Evolutionary conservation across 2,797 vertebrate genomes (phyloP).

Genomic region (Miichthys miiuy): DNA sequence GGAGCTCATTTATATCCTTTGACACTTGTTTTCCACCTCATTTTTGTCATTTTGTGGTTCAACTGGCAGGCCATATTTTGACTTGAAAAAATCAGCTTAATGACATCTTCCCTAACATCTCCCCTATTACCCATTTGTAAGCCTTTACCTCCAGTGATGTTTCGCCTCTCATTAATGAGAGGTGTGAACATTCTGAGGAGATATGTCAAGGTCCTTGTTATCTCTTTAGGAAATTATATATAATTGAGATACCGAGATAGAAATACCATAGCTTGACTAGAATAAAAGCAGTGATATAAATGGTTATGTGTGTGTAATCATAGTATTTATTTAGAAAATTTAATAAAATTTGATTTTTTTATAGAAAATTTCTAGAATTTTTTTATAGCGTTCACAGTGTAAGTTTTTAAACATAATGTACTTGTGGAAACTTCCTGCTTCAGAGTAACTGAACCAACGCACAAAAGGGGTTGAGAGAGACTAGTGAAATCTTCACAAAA

Average conservation of each 20-base stretch:
- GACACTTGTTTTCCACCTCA: not conserved
- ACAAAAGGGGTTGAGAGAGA: slow-evolving; percentile 1
- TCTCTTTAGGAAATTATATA: not conserved
- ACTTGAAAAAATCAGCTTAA: not conserved
- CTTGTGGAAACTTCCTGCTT: slow-evolving; percentile 45
- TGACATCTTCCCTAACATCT: slow-evolving; percentile 5
- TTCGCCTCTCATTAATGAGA: not conserved
- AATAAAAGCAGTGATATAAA: slow-evolving; percentile 9
- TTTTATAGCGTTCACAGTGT: not conserved
- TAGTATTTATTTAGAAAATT: not conserved
- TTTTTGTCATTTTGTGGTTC: slow-evolving; percentile 15
- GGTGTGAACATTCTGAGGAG: not conserved
- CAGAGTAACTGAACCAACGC: not conserved
- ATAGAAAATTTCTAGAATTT: no score
- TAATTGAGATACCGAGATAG: not conserved
- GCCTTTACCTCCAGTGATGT: not conserved
- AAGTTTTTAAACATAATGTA: not conserved
- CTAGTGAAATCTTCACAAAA: not conserved
- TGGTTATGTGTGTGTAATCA: not conserved
- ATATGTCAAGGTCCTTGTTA: not conserved
- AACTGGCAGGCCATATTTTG: slow-evolving; percentile 12
- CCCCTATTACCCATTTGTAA: not conserved
- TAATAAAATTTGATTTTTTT: no score
- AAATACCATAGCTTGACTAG: not conserved
- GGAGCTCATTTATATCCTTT: slow-evolving; percentile 30